Conservation (phyloP, 1,140 invertebrate genomes). For the Plutomurus gul region DNA sequence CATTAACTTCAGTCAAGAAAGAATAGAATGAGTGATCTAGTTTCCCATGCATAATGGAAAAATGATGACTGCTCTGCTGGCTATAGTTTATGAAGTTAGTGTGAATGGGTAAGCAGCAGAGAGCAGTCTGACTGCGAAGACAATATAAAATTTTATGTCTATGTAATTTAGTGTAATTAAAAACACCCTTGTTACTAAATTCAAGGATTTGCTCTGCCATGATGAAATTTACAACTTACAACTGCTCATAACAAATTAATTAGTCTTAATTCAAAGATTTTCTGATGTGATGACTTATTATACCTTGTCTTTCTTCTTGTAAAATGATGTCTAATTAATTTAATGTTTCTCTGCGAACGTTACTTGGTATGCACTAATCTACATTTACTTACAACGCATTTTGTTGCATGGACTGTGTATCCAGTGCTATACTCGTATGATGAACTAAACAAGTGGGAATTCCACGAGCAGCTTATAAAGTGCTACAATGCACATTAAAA, state of each 20-base stretch:
- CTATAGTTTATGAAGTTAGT: too few relatives aligned
- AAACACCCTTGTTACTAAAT: constrained; percentile 24
- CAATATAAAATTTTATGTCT: constrained; percentile 28
- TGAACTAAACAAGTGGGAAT: too few relatives aligned
- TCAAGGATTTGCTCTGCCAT: constrained; percentile 22
- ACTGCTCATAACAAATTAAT: constrained; percentile 22
- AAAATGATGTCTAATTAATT: constrained; percentile 25
- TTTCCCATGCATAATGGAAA: neutral
- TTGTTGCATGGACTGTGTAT: too few relatives aligned
- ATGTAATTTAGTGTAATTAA: constrained; percentile 23
- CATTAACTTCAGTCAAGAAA: constrained; percentile 17
- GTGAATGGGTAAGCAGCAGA: too few relatives aligned
- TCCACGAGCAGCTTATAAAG: neutral
- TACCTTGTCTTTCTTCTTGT: constrained; percentile 21
- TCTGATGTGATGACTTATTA: constrained; percentile 29
- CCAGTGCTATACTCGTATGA: too few relatives aligned
- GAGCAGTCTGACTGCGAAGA: constrained; percentile 3
- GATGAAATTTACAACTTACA: constrained; percentile 19
- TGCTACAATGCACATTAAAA: constrained; percentile 6
- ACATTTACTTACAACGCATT: neutral
- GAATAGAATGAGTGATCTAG: neutral
- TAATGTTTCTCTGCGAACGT: neutral
- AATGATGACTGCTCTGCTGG: too few relatives aligned
- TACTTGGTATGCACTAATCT: neutral
- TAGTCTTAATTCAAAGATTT: constrained; percentile 30